Percentiles rank a stretch among this genome's conserved stretches.
Evolutionary conservation across 1,140 invertebrate genomes (phyloP).

Genomic region (Monomorium pharaonis): DNA sequence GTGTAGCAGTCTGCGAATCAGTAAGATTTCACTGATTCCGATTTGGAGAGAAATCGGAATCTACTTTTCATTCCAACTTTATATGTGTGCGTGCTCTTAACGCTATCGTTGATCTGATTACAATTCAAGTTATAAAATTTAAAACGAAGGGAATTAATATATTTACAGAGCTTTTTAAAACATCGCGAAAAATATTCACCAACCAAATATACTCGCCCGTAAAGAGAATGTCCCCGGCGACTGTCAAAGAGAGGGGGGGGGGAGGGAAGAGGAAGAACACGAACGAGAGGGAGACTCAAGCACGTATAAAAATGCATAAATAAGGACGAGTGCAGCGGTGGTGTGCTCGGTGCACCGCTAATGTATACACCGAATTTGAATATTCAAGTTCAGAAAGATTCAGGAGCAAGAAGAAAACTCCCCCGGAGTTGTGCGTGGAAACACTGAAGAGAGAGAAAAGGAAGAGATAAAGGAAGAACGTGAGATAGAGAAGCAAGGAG

Average conservation of each 20-base stretch:
- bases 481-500: slow-evolving; percentile 61
- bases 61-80: not conserved
- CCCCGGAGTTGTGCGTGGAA: not conserved
- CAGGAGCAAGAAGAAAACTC: slow-evolving; percentile 14
- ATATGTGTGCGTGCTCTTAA: not conserved
- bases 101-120: not conserved
- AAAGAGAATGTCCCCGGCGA: not conserved
- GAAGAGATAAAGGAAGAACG: not conserved
- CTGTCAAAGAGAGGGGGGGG: not conserved
- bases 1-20: too few species aligned
- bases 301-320: slow-evolving; percentile 17
- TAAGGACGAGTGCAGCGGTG: not conserved
- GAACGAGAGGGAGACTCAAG: not conserved
- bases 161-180: not conserved
- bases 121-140: not conserved
- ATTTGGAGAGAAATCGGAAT: too few species aligned
- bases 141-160: not conserved
- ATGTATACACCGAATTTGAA: slow-evolving; percentile 29
- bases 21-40: too few species aligned
- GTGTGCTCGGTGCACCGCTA: slow-evolving; percentile 19
- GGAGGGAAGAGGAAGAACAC: not conserved
- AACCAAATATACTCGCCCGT: not conserved
- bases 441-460: not conserved
- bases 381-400: slow-evolving; percentile 34
- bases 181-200: not conserved